Percentiles rank a stretch among this genome's conserved stretches.
These are phyloP conservation scores for Diabrotica undecimpunctata DNA, from an alignment of 1,140 invertebrate genomes.

Conservation along the genomic window DNA sequence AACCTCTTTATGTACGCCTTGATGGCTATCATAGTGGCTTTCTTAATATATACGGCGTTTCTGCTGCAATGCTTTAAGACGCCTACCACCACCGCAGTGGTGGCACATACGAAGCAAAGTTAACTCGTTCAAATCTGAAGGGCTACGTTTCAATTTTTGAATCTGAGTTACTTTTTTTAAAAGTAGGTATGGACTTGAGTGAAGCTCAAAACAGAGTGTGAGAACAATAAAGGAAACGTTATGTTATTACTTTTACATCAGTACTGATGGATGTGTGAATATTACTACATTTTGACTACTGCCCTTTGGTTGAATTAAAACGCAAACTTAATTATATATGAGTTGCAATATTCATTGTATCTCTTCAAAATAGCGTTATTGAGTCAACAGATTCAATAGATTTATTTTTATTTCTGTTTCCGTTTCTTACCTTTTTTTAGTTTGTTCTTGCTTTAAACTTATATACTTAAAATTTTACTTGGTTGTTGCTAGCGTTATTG, in stretches of 20 bases:
- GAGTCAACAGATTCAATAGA: not conserved
- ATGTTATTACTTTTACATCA: not conserved
- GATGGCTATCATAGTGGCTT: conserved; percentile 78
- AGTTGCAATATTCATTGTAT: too few relatives aligned
- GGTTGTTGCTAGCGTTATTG: not conserved
- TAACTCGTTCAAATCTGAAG: conserved; percentile 13
- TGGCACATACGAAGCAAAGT: conserved; percentile 56
- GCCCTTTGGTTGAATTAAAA: not conserved
- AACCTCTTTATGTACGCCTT: conserved; percentile 94
- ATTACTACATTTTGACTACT: not conserved
- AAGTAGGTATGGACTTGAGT: not conserved
- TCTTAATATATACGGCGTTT: conserved; percentile 87
- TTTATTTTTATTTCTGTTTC: not conserved
- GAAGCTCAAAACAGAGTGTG: not conserved
- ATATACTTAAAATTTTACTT: not conserved
- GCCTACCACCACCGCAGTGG: conserved; percentile 47
- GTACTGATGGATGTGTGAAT: not conserved
- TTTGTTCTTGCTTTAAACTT: not conserved
- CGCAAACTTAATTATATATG: too few relatives aligned
- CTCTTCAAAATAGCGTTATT: too few relatives aligned
- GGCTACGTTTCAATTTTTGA: not conserved
- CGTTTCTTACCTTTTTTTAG: not conserved
- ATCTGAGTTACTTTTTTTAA: not conserved
- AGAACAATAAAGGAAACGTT: not conserved
- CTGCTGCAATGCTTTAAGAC: conserved; percentile 84